Base-by-base conservation (phyloP, 2,113 vertebrate species). In the Amphiprion ocellaris region DNA sequence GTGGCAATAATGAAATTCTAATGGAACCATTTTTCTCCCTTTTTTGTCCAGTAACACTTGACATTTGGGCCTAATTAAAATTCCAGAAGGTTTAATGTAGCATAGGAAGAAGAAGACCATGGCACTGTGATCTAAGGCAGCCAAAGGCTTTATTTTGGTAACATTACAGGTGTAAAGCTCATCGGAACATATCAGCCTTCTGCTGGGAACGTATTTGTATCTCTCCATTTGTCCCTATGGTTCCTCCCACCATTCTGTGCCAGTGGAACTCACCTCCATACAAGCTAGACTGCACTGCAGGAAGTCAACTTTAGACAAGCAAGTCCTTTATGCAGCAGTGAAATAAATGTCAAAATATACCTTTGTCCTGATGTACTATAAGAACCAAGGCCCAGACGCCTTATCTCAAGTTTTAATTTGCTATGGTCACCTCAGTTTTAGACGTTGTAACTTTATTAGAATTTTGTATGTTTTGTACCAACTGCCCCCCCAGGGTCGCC, bases 401-500 rank as follows among this genome's bases (percentile, higher is more conserved):
- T 11, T 46, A 47, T 17, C 19, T 16, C 17, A 47, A 26, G 6
- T 30, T n/a, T 60, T 53, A 17, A 58, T 44, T 37, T 64, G 15
- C 17, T 23, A 4, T 10, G 33, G n/a, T 44, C 9, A 2, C 33
- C 12, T 59, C 0, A 1, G 12, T 60, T 55, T 50, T 26, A 69
- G 58, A 77, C 21, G 14, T n/a, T 16, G 70, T 72, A 17, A 68
- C 81, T 89, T 90, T 91, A 91, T 79, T 49, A 66, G 70, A 46
- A 4, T 60, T 75, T 44, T 72, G 52, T 83, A 0, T 78, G 49
- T 76, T 82, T 83, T 70, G 17, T 60, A 26, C 74, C 82, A 61
- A 83, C 92, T 92, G 93, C 93, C 55, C 90, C 92, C 85, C 84
- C 92, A 97, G 97, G 97, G 28, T 98, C 97, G 1, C 97, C 98